These are phyloP conservation scores for Cartodere bifasciata DNA, from an alignment of 2,888 invertebrate genomes.

Conservation along the genomic window DNA sequence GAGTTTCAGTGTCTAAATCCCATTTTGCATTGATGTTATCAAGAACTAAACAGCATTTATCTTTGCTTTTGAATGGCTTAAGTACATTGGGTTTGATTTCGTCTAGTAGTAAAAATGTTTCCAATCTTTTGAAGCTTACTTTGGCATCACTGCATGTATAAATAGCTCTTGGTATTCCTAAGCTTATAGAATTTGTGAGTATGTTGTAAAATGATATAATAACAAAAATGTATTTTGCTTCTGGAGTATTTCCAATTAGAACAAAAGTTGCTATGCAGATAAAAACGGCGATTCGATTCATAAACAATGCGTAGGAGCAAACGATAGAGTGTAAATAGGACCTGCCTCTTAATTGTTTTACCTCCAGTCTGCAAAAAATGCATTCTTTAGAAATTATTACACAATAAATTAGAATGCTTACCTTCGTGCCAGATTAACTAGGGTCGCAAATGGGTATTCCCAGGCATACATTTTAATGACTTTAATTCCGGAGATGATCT, in stretches of 20 bases:
- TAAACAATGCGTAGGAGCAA: constrained; percentile 69
- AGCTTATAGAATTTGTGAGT: constrained; percentile 70
- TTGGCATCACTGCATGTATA: constrained; percentile 63
- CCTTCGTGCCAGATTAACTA: constrained; percentile 61
- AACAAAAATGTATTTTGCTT: constrained; percentile 72
- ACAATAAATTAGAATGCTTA: no score
- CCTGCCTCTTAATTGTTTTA: constrained; percentile 53
- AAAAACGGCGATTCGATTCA: constrained; percentile 72
- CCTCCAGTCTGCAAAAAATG: constrained; percentile 45
- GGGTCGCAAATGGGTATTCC: constrained; percentile 69
- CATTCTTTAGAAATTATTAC: no score
- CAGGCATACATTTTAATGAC: constrained; percentile 90
- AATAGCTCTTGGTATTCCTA: constrained; percentile 76
- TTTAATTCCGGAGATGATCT: constrained; percentile 73
- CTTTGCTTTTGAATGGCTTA: constrained; percentile 36
- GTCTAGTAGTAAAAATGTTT: constrained; percentile 39
- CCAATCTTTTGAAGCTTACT: constrained; percentile 57
- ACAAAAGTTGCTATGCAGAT: constrained; percentile 64
- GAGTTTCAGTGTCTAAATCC: constrained; percentile 31
- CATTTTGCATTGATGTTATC: constrained; percentile 57
- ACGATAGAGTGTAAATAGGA: constrained; percentile 63
- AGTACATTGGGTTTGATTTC: no score
- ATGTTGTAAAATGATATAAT: constrained; percentile 80
- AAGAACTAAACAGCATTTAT: constrained; percentile 34
- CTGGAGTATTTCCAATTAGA: constrained; percentile 51